A percentile compares a stretch with the other conserved stretches of the same genome.
Evolutionary conservation across 2,113 vertebrate genomes (phyloP).

Genomic region (Trematocara variabile): DNA sequence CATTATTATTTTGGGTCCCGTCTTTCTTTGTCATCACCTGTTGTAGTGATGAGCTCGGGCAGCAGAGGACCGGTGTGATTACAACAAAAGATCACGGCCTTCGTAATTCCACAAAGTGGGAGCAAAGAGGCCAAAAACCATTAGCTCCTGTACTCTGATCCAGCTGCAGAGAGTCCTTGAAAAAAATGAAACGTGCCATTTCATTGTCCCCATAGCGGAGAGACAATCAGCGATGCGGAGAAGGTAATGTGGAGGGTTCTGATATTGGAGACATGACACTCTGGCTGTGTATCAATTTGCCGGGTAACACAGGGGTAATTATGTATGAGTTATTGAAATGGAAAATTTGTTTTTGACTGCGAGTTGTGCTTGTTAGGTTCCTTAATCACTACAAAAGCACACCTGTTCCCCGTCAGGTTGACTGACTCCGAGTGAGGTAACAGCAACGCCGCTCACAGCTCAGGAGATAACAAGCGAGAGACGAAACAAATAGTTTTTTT

Average conservation of each 20-base stretch:
- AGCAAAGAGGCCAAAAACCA: constrained; percentile 17
- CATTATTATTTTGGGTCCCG: neutral
- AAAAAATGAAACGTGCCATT: neutral
- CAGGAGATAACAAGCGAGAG: neutral
- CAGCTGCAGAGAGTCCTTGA: neutral
- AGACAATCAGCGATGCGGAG: neutral
- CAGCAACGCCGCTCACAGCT: neutral
- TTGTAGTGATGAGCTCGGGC: neutral
- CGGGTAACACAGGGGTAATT: constrained; percentile 16
- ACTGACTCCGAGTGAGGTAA: neutral
- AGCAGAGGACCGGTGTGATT: neutral
- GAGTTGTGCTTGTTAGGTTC: constrained; percentile 29
- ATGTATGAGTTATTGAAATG: constrained; percentile 33
- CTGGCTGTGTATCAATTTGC: neutral
- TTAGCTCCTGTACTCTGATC: neutral
- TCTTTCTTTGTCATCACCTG: neutral
- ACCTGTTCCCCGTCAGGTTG: constrained; percentile 18
- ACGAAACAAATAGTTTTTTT: neutral
- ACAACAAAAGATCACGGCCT: neutral
- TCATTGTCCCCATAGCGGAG: neutral
- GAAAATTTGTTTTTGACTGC: constrained; percentile 30
- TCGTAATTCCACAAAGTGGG: neutral
- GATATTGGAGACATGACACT: neutral
- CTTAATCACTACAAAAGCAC: constrained; percentile 8
- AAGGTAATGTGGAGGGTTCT: neutral